These are phyloP conservation scores for Poecilus cupreus DNA, from an alignment of 2,888 invertebrate species.

Conservation along the genomic window DNA sequence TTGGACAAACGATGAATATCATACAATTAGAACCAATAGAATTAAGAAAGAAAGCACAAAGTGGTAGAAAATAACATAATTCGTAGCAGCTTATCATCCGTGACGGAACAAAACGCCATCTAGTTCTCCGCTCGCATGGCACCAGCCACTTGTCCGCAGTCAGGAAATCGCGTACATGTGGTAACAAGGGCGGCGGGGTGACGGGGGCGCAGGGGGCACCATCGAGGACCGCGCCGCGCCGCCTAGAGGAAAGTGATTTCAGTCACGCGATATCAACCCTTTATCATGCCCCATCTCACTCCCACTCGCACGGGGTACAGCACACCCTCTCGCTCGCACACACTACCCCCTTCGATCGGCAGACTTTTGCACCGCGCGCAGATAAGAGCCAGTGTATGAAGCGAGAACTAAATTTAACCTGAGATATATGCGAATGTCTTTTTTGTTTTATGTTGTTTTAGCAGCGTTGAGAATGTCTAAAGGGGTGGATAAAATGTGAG, in stretches of 20 bases:
- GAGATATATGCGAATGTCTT: conserved; percentile 56
- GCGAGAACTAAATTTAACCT: conserved; percentile 47
- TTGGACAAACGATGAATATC: conserved; percentile 33
- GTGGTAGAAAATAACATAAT: conserved; percentile 39
- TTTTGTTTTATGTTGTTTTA: conserved; percentile 56
- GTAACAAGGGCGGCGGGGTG: conserved; percentile 37
- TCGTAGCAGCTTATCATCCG: conserved; percentile 36
- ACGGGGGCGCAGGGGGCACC: not conserved
- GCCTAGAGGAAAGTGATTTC: conserved; percentile 65
- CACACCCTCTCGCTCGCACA: not conserved
- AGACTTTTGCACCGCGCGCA: conserved; percentile 31
- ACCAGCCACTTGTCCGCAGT: conserved; percentile 49
- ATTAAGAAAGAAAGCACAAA: not conserved
- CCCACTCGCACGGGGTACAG: not conserved
- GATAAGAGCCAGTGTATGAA: conserved; percentile 52
- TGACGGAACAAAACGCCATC: conserved; percentile 44
- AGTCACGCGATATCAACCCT: conserved; percentile 68
- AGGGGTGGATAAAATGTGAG: conserved; percentile 46
- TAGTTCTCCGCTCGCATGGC: conserved; percentile 43
- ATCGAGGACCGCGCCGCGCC: conserved; percentile 17
- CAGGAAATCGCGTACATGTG: conserved; percentile 57
- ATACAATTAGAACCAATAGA: not conserved
- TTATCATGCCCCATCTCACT: conserved; percentile 31
- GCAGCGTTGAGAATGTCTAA: conserved; percentile 41
- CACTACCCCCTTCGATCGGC: conserved; percentile 37